Evolutionary conservation across 2,797 vertebrate genomes (phyloP).

Genomic region (Poeciliopsis gracilis): DNA sequence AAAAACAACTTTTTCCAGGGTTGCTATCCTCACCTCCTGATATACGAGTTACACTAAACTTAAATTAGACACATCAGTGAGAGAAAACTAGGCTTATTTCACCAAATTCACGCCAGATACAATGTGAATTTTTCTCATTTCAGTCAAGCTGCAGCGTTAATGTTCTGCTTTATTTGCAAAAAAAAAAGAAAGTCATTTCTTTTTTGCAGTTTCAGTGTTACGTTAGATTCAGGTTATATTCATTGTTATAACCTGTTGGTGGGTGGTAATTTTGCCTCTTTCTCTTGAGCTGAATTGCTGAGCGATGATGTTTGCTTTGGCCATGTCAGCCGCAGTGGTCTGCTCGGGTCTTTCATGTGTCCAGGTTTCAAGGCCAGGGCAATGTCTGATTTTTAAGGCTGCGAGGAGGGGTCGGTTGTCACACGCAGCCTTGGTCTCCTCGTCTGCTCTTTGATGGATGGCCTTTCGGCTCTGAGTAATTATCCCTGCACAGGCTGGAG

Average conservation of each 20-base stretch:
- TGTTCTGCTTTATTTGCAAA: neutral
- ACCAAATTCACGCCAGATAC: neutral
- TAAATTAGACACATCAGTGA: neutral
- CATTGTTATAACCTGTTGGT: no score
- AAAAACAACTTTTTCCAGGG: neutral
- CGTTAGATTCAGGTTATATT: no score
- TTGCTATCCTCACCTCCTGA: neutral
- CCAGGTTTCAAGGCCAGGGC: conserved; percentile 69
- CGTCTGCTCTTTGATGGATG: conserved; percentile 77
- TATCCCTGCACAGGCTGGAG: conserved; percentile 48
- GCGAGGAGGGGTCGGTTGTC: conserved; percentile 56
- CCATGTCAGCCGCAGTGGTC: conserved; percentile 38
- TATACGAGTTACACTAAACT: neutral
- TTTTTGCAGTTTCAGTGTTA: neutral
- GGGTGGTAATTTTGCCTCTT: no score
- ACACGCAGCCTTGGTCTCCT: conserved; percentile 58
- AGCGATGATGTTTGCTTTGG: conserved; percentile 46
- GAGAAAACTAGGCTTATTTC: neutral
- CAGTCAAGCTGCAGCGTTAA: neutral
- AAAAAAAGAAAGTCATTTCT: neutral
- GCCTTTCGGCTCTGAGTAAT: conserved; percentile 75
- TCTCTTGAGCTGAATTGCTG: conserved; percentile 46
- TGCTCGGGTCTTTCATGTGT: conserved; percentile 60
- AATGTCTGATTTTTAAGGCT: conserved; percentile 55
- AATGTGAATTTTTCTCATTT: neutral